These are phyloP conservation scores for Oscheius sp. DNA, from an alignment of 2,888 invertebrate genomes.

Conservation along the genomic window DNA sequence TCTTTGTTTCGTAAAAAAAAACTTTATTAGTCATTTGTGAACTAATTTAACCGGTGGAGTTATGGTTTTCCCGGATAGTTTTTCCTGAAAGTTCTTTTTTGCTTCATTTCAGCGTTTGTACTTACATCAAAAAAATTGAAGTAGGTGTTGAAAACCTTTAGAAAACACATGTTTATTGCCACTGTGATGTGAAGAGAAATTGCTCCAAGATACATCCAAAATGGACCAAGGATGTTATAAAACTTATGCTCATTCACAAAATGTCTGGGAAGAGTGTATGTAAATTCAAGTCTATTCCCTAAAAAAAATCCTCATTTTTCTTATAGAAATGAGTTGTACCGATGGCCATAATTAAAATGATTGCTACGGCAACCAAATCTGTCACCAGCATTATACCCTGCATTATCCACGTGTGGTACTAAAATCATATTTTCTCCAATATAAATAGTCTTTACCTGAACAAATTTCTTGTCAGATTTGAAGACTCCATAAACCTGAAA, in stretches of 20 bases:
- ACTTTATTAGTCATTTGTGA: no score
- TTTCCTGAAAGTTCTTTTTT: no score
- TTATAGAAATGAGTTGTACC: slow-evolving; percentile 31
- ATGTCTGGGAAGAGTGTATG: slow-evolving; percentile 44
- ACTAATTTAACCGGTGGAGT: no score
- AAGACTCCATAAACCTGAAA: slow-evolving; percentile 53
- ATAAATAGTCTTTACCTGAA: slow-evolving; percentile 35
- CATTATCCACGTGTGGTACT: slow-evolving; percentile 54
- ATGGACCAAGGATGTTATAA: slow-evolving; percentile 61
- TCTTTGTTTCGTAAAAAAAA: no score
- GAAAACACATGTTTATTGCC: slow-evolving; percentile 64
- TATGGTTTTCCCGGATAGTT: no score
- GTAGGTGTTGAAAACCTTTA: slow-evolving; percentile 34
- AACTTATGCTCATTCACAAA: slow-evolving; percentile 58
- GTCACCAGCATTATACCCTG: slow-evolving; percentile 60
- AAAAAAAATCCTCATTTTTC: neutral
- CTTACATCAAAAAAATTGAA: neutral
- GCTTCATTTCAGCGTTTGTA: no score
- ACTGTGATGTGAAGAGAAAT: slow-evolving; percentile 67
- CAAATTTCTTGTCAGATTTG: slow-evolving; percentile 38
- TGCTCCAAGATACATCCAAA: slow-evolving; percentile 68
- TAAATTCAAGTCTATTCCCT: slow-evolving; percentile 45
- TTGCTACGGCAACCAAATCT: slow-evolving; percentile 61
- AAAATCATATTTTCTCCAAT: neutral
- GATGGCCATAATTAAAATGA: slow-evolving; percentile 64